phyloP scores from a whole-genome alignment of 2,888 invertebrate species.

The Agrotis ipsilon region DNA sequence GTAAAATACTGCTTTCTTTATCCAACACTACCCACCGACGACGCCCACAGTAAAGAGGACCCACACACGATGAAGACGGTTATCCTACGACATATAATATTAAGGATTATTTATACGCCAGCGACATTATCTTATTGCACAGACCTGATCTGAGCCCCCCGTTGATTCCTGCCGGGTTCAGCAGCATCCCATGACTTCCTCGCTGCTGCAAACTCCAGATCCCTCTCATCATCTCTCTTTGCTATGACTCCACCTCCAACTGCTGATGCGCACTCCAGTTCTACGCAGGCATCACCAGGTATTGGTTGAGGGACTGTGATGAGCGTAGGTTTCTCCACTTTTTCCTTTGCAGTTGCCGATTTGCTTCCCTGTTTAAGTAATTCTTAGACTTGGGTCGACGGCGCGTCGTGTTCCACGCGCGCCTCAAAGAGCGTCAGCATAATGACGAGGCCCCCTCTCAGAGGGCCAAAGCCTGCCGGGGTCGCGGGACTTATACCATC shows the following conservation, averaged over 20 bases:
- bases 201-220: constrained; percentile 73
- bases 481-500: too few relatives aligned
- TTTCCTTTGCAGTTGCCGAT: constrained; percentile 73
- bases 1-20: too few relatives aligned
- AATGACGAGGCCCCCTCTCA: too few relatives aligned
- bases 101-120: too few relatives aligned
- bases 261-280: constrained; percentile 80
- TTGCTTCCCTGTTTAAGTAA: constrained; percentile 44
- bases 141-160: constrained; percentile 81
- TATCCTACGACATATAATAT: too few relatives aligned
- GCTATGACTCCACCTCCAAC: constrained; percentile 73
- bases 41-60: too few relatives aligned
- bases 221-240: constrained; percentile 79
- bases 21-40: too few relatives aligned
- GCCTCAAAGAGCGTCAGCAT: too few relatives aligned
- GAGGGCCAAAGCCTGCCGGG: too few relatives aligned
- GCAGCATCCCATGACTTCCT: constrained; percentile 75
- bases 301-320: constrained; percentile 62
- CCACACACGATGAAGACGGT: too few relatives aligned
- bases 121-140: neutral
- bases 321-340: constrained; percentile 38
- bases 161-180: constrained; percentile 78
- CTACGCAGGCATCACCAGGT: constrained; percentile 81
- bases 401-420: too few relatives aligned
- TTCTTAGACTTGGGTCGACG: too few relatives aligned